Evolutionary conservation across 2,888 invertebrate species (phyloP).

Genomic region (Nymphalis c-album): DNA sequence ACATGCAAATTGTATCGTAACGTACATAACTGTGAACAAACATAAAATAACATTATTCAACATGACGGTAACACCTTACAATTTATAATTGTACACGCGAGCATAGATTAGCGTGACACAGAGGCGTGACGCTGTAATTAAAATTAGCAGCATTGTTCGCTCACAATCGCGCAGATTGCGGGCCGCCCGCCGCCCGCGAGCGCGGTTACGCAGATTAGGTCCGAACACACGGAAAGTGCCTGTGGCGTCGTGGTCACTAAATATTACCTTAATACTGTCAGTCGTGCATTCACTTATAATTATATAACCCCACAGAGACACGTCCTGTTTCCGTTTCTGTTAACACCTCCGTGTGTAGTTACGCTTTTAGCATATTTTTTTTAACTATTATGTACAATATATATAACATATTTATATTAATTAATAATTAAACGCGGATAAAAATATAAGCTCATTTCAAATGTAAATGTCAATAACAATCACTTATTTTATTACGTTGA

Average conservation of each 20-base stretch:
- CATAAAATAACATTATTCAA: no score
- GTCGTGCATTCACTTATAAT: background rate
- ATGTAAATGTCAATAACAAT: no score
- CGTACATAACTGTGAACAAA: no score
- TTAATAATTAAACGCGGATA: no score
- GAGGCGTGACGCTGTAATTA: slow-evolving; percentile 34
- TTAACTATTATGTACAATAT: no score
- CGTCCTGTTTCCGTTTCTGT: no score
- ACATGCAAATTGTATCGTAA: no score
- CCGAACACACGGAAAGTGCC: background rate
- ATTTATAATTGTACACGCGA: slow-evolving; percentile 18
- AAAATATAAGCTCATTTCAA: no score
- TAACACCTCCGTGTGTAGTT: no score
- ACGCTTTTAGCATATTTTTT: no score
- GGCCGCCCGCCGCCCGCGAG: background rate
- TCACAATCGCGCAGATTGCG: slow-evolving; percentile 31
- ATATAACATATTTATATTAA: no score
- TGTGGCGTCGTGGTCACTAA: background rate
- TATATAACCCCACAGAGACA: background rate
- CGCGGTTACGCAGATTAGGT: slow-evolving; percentile 5
- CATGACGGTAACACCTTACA: slow-evolving; percentile 2
- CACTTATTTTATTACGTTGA: no score
- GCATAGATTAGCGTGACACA: slow-evolving; percentile 9
- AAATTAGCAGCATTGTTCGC: slow-evolving; percentile 42
- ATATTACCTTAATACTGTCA: background rate